Conservation (phyloP, 37 sponge, comb jelly and placozoan species). For the Petrosia ficiformis region DNA sequence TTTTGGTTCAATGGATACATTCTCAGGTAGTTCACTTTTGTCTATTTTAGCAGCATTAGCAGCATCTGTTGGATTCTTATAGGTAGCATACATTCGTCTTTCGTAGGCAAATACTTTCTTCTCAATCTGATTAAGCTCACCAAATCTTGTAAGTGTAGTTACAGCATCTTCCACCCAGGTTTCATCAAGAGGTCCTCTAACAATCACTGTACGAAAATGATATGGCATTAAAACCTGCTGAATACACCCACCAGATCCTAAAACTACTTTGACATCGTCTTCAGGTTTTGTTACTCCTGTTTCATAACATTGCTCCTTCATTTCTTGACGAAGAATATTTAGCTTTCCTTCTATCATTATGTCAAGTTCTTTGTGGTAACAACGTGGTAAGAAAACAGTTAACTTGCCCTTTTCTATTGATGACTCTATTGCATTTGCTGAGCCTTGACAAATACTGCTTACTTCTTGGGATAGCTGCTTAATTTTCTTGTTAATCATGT, state of each 20-base stretch:
- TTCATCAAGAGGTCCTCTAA: neutral
- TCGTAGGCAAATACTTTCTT: neutral
- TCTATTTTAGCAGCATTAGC: slow-evolving; percentile 11
- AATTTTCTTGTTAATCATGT: neutral
- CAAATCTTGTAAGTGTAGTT: neutral
- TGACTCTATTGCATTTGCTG: neutral
- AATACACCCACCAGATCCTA: slow-evolving; percentile 52
- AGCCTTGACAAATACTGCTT: neutral
- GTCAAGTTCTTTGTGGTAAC: slow-evolving; percentile 7
- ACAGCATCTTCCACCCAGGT: neutral
- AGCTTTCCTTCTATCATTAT: neutral
- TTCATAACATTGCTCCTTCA: slow-evolving; percentile 14
- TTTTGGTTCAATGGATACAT: slow-evolving; percentile 15
- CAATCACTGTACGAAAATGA: slow-evolving; percentile 27
- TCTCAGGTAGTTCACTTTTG: slow-evolving; percentile 4
- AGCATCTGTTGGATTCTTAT: slow-evolving; percentile 28
- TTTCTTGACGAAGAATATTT: neutral
- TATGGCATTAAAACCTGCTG: slow-evolving; percentile 56
- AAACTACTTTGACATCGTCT: slow-evolving; percentile 40
- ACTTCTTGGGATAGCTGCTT: too few relatives aligned
- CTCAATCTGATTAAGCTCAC: neutral
- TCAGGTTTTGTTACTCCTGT: slow-evolving; percentile 17
- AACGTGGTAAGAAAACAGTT: neutral
- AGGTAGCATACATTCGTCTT: slow-evolving; percentile 26
- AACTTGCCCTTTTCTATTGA: slow-evolving; percentile 12